Conservation (phyloP, 2,113 vertebrate species). For the Hystrix cristata region DNA sequence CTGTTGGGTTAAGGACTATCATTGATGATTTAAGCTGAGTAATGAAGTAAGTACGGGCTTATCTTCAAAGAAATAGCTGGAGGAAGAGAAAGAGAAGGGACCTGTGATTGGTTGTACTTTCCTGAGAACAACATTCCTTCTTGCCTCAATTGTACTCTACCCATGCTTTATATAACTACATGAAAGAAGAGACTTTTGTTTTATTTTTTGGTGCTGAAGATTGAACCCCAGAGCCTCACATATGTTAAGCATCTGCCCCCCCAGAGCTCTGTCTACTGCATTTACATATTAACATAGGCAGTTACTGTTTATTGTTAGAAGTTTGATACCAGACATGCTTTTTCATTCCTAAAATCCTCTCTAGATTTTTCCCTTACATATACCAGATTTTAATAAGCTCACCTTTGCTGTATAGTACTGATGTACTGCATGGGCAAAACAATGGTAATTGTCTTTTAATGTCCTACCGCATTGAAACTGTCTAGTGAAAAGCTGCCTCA, state of each 20-base stretch:
- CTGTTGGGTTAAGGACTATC: neutral
- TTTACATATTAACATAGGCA: neutral
- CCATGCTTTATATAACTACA: neutral
- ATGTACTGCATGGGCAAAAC: neutral
- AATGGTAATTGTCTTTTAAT: neutral
- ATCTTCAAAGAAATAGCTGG: constrained; percentile 15
- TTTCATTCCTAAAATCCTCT: constrained; percentile 31
- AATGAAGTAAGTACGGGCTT: neutral
- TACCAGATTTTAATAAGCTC: constrained; percentile 33
- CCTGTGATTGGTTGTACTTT: constrained; percentile 9
- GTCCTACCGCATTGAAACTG: neutral
- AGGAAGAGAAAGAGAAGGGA: neutral
- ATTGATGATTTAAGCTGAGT: neutral
- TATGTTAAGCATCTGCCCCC: neutral
- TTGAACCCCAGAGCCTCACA: neutral
- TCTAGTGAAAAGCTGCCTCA: neutral
- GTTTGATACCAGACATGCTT: neutral
- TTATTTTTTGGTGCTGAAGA: neutral
- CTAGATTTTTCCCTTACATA: neutral
- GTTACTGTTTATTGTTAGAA: constrained; percentile 14
- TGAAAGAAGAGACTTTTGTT: neutral
- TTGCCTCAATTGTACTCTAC: neutral
- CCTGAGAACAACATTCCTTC: constrained; percentile 25
- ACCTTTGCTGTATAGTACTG: neutral
- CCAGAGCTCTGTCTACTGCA: neutral